Conservation (phyloP, 2,888 invertebrate species). For the Scaeva pyrastri region DNA sequence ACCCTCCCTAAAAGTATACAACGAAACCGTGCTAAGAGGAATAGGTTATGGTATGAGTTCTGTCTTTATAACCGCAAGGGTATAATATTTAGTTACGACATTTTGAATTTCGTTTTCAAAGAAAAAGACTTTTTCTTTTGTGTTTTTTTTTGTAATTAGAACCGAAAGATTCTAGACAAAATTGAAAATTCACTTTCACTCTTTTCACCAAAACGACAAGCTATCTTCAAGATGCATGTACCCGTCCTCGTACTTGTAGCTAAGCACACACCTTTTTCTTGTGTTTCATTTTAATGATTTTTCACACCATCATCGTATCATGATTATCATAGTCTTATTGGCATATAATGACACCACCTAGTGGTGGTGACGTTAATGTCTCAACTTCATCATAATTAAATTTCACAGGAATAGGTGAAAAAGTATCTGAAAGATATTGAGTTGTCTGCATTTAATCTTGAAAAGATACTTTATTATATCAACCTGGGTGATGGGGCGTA, state of each 20-base stretch:
- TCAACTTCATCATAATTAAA: slow-evolving; percentile 65
- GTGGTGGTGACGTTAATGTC: slow-evolving; percentile 53
- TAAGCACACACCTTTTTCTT: slow-evolving; percentile 54
- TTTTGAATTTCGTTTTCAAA: background rate
- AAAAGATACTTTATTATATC: slow-evolving; percentile 1
- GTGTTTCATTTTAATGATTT: slow-evolving; percentile 62
- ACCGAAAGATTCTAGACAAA: slow-evolving; percentile 28
- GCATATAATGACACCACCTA: slow-evolving; percentile 38
- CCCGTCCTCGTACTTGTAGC: too few relatives aligned
- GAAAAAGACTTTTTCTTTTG: background rate
- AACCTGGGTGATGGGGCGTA: too few relatives aligned
- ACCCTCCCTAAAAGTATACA: slow-evolving; percentile 20
- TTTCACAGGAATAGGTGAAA: slow-evolving; percentile 26
- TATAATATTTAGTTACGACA: slow-evolving; percentile 46
- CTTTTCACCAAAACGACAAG: slow-evolving; percentile 8
- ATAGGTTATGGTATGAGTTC: background rate
- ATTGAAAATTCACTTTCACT: slow-evolving; percentile 60
- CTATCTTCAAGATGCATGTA: background rate
- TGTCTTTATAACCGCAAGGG: slow-evolving; percentile 53
- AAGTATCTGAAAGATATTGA: slow-evolving; percentile 59
- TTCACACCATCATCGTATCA: slow-evolving; percentile 49
- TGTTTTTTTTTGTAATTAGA: slow-evolving; percentile 45
- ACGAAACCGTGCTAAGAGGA: background rate
- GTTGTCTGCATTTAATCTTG: background rate
- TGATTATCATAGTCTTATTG: slow-evolving; percentile 24